Percentiles rank a stretch among this genome's conserved stretches.
phyloP scores from a whole-genome alignment of 2,113 vertebrate genomes.

The Rissa tridactyla region DNA sequence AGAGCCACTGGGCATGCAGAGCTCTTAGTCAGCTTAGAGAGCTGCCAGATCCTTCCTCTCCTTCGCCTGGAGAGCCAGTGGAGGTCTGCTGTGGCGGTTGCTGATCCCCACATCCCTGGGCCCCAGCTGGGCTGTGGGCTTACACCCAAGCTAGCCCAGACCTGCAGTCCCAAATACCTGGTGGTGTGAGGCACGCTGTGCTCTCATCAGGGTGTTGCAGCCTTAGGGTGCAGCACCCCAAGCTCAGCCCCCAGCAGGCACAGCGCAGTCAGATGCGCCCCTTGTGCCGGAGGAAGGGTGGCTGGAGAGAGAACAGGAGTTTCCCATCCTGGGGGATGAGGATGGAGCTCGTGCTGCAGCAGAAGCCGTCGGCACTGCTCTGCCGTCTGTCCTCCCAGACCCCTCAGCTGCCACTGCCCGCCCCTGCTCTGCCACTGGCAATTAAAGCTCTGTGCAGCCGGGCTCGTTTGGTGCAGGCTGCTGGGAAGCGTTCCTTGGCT shows the following conservation, averaged over 20 bases:
- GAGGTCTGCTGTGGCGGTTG: accelerated
- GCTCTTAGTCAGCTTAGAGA: conserved; percentile 28
- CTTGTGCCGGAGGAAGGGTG: background rate
- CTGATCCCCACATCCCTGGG: background rate
- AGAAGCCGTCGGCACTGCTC: background rate
- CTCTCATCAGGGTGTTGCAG: accelerated
- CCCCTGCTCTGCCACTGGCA: background rate
- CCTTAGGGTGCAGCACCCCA: background rate
- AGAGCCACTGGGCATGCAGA: conserved; percentile 18
- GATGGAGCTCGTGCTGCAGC: accelerated
- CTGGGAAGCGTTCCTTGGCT: background rate
- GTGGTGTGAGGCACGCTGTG: accelerated
- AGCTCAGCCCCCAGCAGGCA: background rate
- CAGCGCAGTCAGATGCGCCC: accelerated
- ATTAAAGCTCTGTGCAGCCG: background rate
- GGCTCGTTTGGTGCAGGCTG: background rate
- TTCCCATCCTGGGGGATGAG: background rate
- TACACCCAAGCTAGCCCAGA: background rate
- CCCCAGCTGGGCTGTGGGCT: background rate
- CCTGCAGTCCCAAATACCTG: accelerated
- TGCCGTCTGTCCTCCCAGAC: accelerated
- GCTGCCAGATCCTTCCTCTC: conserved; percentile 4
- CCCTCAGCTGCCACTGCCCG: background rate
- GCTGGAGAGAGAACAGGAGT: background rate
- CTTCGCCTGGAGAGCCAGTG: background rate